Percentiles rank a stretch among this genome's conserved stretches.
Conservation (phyloP, 1,140 invertebrate genomes). For the Hyles vespertilio region DNA sequence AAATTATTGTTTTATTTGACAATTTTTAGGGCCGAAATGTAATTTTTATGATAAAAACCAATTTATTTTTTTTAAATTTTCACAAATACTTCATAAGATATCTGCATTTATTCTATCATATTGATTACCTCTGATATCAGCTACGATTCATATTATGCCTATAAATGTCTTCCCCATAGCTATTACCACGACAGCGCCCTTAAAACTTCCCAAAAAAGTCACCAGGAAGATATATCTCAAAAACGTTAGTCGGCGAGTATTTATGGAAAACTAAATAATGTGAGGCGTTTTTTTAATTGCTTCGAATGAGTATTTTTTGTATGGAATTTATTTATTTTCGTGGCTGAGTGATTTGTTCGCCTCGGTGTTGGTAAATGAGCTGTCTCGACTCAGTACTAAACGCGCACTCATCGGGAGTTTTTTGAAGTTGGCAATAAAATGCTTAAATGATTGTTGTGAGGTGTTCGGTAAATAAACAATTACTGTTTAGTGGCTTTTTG, state of each 20-base stretch:
- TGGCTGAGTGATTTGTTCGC: constrained; percentile 50
- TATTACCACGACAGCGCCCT: neutral
- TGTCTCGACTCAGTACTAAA: constrained; percentile 21
- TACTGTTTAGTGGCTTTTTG: too few relatives aligned
- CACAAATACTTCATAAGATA: too few relatives aligned
- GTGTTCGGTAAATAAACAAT: neutral
- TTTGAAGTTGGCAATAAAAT: constrained; percentile 10
- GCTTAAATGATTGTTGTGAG: neutral
- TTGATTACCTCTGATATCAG: too few relatives aligned
- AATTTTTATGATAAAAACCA: too few relatives aligned
- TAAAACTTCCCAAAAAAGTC: constrained; percentile 34
- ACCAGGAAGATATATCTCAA: constrained; percentile 68
- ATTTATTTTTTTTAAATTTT: too few relatives aligned
- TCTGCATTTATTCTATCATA: too few relatives aligned
- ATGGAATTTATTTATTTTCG: constrained; percentile 59
- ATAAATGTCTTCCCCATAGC: too few relatives aligned
- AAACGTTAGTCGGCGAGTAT: constrained; percentile 47
- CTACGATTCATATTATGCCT: too few relatives aligned
- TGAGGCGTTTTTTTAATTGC: constrained; percentile 61
- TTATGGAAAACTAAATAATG: constrained; percentile 71
- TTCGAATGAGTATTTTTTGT: constrained; percentile 52
- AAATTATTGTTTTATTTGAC: too few relatives aligned
- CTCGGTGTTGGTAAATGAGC: constrained; percentile 36
- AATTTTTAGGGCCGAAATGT: too few relatives aligned
- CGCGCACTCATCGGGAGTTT: constrained; percentile 14